phyloP scores from a whole-genome alignment of 2,797 vertebrate genomes.

The Acanthurus lineatus region DNA sequence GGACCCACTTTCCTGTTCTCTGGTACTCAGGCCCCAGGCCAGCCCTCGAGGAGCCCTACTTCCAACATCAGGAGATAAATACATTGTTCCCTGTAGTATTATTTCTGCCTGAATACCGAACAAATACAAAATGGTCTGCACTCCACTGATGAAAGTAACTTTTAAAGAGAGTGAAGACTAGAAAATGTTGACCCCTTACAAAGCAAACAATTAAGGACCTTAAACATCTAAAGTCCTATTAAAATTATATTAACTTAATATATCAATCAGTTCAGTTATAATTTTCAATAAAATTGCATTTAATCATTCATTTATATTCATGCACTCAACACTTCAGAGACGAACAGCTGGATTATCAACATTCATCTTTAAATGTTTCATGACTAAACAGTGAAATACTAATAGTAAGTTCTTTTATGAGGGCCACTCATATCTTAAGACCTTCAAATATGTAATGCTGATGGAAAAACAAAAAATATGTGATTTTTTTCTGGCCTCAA shows the following conservation, averaged over 20 bases:
- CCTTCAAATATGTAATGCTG: constrained; percentile 81
- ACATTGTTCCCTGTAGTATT: constrained; percentile 71
- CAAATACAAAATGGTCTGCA: constrained; percentile 53
- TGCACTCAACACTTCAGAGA: constrained; percentile 75
- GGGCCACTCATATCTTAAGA: constrained; percentile 82
- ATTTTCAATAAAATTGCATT: neutral
- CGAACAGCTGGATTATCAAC: constrained; percentile 85
- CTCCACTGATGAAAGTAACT: constrained; percentile 53
- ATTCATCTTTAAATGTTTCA: constrained; percentile 89
- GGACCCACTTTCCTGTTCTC: constrained; percentile 63
- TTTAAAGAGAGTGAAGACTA: constrained; percentile 33
- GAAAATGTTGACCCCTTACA: neutral
- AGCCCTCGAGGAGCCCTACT: constrained; percentile 79
- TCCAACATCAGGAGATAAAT: constrained; percentile 79
- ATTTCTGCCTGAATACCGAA: constrained; percentile 77
- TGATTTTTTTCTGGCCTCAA: constrained; percentile 6
- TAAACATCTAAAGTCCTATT: constrained; percentile 5
- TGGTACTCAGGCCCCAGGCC: constrained; percentile 77
- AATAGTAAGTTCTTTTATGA: constrained; percentile 85
- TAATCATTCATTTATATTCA: neutral
- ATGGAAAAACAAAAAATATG: constrained; percentile 74
- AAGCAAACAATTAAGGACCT: neutral
- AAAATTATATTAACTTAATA: neutral
- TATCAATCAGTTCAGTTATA: neutral
- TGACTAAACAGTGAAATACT: constrained; percentile 87